phyloP scores from a whole-genome alignment of 2,113 vertebrate genomes.

The Phocoena phocoena region DNA sequence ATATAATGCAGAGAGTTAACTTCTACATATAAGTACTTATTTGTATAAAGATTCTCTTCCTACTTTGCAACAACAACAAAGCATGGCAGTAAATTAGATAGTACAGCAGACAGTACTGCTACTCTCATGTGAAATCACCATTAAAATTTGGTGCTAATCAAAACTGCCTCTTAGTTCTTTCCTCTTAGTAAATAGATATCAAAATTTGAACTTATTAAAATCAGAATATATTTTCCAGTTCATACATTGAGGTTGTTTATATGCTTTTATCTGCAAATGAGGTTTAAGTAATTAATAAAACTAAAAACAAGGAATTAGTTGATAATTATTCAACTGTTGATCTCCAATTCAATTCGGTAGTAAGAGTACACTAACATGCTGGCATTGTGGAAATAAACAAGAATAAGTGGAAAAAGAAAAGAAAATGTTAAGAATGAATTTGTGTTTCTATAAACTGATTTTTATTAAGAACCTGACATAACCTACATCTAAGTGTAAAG shows the following conservation, averaged over 20 bases:
- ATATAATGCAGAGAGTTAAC: background rate
- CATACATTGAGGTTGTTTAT: background rate
- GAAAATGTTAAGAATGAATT: background rate
- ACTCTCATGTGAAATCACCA: background rate
- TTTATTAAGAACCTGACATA: conserved; percentile 14
- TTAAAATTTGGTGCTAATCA: background rate
- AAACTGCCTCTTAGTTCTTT: background rate
- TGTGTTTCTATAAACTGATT: background rate
- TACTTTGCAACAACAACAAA: background rate
- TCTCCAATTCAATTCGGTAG: background rate
- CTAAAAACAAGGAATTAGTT: background rate
- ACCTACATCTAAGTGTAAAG: background rate
- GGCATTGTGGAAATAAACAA: background rate
- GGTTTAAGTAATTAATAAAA: background rate
- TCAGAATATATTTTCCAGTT: background rate
- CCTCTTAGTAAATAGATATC: background rate
- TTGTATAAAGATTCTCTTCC: background rate
- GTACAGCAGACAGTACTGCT: background rate
- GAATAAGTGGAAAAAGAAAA: background rate
- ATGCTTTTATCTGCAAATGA: background rate
- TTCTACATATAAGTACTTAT: background rate
- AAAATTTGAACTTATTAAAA: background rate
- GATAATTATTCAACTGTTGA: background rate
- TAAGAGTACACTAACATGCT: background rate
- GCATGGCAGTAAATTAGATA: background rate